Percentiles rank a stretch among this genome's conserved stretches.
These are phyloP conservation scores for Campoletis sonorensis DNA, from an alignment of 1,140 invertebrate genomes.

Conservation along the genomic window DNA sequence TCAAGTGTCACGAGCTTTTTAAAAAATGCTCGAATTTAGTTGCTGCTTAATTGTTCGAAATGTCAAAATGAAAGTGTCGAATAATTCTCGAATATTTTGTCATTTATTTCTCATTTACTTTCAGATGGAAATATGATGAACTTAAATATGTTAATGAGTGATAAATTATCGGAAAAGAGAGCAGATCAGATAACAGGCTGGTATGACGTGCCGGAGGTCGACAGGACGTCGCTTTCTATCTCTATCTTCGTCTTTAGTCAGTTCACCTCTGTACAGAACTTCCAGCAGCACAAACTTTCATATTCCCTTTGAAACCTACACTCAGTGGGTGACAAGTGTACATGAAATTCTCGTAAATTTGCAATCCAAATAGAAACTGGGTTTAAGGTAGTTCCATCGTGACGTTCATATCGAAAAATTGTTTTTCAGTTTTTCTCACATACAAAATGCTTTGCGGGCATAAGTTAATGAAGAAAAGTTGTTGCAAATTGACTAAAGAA, in stretches of 20 bases:
- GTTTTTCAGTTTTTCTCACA: no score
- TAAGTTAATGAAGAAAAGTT: no score
- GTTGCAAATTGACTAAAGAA: no score
- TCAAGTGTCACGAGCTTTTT: no score
- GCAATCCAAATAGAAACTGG: background rate
- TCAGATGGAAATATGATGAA: background rate
- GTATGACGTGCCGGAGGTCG: conserved; percentile 62
- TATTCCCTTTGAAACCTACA: background rate
- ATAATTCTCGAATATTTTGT: background rate
- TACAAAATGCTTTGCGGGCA: no score
- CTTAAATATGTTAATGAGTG: conserved; percentile 69
- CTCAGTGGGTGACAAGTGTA: background rate
- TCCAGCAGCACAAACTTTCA: background rate
- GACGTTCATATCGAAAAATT: no score
- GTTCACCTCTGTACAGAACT: conserved; percentile 12
- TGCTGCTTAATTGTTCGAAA: background rate
- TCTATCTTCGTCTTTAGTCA: conserved; percentile 22
- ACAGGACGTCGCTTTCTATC: conserved; percentile 53
- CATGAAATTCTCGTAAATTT: background rate
- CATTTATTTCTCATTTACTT: background rate
- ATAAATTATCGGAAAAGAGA: conserved; percentile 73
- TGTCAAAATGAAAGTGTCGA: background rate
- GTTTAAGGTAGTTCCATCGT: no score
- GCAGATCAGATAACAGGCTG: conserved; percentile 63
- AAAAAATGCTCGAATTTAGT: background rate